Conservation (phyloP, 2,888 invertebrate species). For the Leucophora obtusa region DNA sequence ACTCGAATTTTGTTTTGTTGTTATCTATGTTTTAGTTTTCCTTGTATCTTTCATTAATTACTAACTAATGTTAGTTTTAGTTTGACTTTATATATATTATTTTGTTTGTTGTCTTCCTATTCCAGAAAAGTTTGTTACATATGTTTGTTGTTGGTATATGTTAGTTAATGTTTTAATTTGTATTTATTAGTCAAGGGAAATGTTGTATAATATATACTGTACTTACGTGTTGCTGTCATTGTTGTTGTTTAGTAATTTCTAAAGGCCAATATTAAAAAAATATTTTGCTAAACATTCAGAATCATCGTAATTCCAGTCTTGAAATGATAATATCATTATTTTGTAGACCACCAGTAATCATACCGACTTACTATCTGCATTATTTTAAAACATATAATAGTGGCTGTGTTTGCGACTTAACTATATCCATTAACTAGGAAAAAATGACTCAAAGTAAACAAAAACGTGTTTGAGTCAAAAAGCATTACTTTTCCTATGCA, state of each 20-base stretch:
- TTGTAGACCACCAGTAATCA: no score
- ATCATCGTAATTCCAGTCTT: neutral
- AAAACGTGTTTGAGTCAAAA: no score
- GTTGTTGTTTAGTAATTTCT: neutral
- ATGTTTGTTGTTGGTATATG: neutral
- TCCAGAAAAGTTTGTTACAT: neutral
- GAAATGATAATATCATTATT: no score
- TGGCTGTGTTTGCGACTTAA: no score
- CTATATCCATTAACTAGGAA: no score
- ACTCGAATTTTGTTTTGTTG: no score
- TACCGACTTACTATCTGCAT: no score
- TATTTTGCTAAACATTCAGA: neutral
- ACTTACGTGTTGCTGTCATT: neutral
- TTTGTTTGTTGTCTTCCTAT: neutral
- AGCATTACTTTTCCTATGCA: no score
- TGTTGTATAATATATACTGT: neutral
- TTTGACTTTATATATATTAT: neutral
- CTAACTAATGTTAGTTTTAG: constrained; percentile 22
- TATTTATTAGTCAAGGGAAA: constrained; percentile 36
- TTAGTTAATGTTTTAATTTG: constrained; percentile 41
- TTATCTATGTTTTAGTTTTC: neutral
- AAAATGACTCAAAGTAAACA: no score
- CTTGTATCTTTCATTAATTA: constrained; percentile 40
- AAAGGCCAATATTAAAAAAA: neutral
- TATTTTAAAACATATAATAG: no score